Base-by-base conservation (phyloP, 92 coral and sea anemone species). In the Bergia sp. region DNA sequence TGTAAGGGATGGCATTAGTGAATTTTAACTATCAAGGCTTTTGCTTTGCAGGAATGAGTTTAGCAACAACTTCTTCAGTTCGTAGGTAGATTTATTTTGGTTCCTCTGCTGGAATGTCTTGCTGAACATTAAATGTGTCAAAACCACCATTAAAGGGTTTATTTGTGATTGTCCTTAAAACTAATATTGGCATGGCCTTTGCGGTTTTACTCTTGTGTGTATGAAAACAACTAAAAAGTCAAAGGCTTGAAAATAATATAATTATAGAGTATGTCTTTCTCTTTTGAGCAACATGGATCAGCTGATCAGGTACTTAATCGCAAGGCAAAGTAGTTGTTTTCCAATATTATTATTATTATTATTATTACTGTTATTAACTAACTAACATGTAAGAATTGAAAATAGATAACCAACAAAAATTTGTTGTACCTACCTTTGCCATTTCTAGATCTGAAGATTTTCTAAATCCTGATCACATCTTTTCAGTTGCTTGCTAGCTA, bases 351-450 rank as follows among this genome's bases (percentile, higher is more conserved):
- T 10, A 53, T 53, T n/a, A n/a, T n/a, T n/a, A n/a, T 18, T 61
- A 21, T 5, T 61, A 61, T 57, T 57, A 57, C 1, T 57, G 29
- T 18, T 13, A 74, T 45, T 1, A 5, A 11, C 43, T 37, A 58
- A 18, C 72, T 57, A 47, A 9, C 36, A 81, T 0, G 47, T 38
- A 18, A 29, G 12, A 42, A 58, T 7, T 12, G 71, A 65, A 40
- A 23, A 9, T 82, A 0, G 37, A n/a, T 29, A 36, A 43, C n/a
- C 49, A 41, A 69, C 20, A 69, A 23, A 45, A 53, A 36, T 69
- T 23, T 37, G 37, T 50, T 23, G 15, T 74, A 71, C 87, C 53
- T 84, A 84, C 87, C 87, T 84, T 67, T 39, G 39, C 21, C 79
- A 47, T 65, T 84, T 84, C 45, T 29, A 29, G 29, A 29, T 29